Evolutionary conservation across 2,797 vertebrate genomes (phyloP).

Genomic region (Nasua narica): DNA sequence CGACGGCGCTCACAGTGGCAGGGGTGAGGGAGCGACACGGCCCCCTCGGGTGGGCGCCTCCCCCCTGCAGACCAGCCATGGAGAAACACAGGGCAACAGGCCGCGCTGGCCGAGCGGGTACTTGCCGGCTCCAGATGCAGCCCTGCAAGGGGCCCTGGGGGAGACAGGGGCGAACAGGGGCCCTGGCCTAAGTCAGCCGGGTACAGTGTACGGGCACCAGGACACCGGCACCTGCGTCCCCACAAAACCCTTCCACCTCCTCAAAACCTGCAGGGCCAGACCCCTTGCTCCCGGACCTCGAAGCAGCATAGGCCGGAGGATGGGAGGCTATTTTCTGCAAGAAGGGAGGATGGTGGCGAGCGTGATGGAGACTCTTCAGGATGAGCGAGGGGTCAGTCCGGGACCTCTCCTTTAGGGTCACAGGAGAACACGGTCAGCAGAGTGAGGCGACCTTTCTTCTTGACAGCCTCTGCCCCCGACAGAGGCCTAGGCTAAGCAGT

Average conservation of each 20-base stretch:
- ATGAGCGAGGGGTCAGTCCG: neutral
- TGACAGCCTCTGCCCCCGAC: too few relatives aligned
- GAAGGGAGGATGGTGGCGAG: neutral
- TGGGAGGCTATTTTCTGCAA: neutral
- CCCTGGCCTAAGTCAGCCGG: neutral
- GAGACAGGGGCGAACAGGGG: neutral
- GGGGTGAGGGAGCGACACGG: neutral
- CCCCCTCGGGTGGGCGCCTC: neutral
- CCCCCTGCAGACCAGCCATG: neutral
- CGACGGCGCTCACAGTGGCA: neutral
- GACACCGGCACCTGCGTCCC: neutral
- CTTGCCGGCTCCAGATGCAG: neutral
- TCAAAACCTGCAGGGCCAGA: neutral
- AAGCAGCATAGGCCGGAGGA: neutral
- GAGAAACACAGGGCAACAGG: neutral
- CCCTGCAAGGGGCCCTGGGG: neutral
- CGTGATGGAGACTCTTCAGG: neutral
- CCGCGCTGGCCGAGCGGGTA: accelerated
- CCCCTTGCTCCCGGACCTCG: too few relatives aligned
- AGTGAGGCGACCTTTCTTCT: neutral
- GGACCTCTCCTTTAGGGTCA: neutral
- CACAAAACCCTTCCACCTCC: neutral
- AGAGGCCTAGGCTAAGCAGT: neutral
- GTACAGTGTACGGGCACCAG: neutral
- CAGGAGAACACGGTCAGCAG: neutral